phyloP scores from a whole-genome alignment of 1,140 invertebrate genomes.

The Leguminivora glycinivorella region DNA sequence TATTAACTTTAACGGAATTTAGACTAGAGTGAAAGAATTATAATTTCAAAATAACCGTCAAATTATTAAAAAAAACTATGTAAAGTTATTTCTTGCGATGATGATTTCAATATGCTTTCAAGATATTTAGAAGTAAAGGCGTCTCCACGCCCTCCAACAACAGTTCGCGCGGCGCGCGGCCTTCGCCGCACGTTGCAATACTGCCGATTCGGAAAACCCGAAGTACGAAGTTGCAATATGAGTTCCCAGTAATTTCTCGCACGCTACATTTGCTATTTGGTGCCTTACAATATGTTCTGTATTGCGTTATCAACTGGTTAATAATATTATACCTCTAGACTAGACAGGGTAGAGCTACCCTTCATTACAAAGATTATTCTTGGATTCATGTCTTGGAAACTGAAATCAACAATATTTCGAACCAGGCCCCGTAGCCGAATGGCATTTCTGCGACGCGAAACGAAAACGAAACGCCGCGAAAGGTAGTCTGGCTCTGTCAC shows the following conservation, averaged over 20 bases:
- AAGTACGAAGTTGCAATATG: slow-evolving; percentile 54
- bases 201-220: slow-evolving; percentile 68
- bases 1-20: too few relatives aligned
- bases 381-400: too few relatives aligned
- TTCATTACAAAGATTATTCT: too few relatives aligned
- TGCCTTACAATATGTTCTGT: not conserved
- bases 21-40: too few relatives aligned
- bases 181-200: slow-evolving; percentile 56
- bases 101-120: not conserved
- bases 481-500: too few relatives aligned
- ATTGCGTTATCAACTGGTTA: not conserved
- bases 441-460: too few relatives aligned
- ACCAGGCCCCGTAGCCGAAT: too few relatives aligned
- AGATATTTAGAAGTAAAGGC: slow-evolving; percentile 21
- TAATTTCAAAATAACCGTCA: too few relatives aligned
- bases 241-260: slow-evolving; percentile 48
- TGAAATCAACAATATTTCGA: too few relatives aligned
- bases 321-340: too few relatives aligned
- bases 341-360: too few relatives aligned
- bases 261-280: slow-evolving; percentile 23
- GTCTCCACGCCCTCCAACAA: slow-evolving; percentile 36
- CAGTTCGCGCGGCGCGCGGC: slow-evolving; percentile 32
- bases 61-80: not conserved
- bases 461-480: too few relatives aligned
- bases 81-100: not conserved